Evolutionary conservation across 35 echinoderm and acorn worm species (phyloP), one percentile per base, ranked within the genome.

Genomic region (Heliocidaris erythrogramma): DNA sequence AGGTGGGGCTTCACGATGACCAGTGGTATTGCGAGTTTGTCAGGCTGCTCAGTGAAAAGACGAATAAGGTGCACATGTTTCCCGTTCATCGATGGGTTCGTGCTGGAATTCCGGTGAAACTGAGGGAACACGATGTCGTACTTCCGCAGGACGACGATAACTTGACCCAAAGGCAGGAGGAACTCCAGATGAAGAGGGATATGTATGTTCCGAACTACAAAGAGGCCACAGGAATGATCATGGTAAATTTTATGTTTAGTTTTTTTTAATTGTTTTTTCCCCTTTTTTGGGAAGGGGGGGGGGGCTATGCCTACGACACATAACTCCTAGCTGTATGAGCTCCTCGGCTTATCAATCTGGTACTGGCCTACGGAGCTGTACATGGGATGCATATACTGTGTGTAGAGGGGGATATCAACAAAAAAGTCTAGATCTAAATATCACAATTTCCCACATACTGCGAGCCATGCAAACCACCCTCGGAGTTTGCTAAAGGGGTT

Each of bases 11-110:
- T 5, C 42, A 61, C 9, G 49, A 93, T 27, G 96, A 98, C 94
- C 32, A 95, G 8, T 98, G 97, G 97, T 98, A 95, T 93, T 93
- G 96, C n/a, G 97, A 98, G 31, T 89, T 89, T 30, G 87, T 89
- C 31, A 89, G 87, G 32, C 29, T 89, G 30, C 30, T 56, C 27
- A 49, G 48, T 18, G 59, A 24, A 18, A 88, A 88, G 47, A 90
- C 21, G 14, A 60, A 92, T 4, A 93, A 87, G 0, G 71, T 84
- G 17, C 94, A 96, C 32, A 52, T 92, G 60, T 96, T 96, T 86
- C 97, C 97, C 13, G 60, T 97, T 49, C 95, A 97, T 84, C 42
- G 95, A 31, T 97, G 97, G 97, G 93, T 97, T 84, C 85, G 90
- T 11, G 59, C 48, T 32, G 86, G 88, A 9, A 94, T 61, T 35